Evolutionary conservation across 1,140 invertebrate species (phyloP), one percentile per base, ranked within the genome.

Genomic region (Sarcophaga peregrina): DNA sequence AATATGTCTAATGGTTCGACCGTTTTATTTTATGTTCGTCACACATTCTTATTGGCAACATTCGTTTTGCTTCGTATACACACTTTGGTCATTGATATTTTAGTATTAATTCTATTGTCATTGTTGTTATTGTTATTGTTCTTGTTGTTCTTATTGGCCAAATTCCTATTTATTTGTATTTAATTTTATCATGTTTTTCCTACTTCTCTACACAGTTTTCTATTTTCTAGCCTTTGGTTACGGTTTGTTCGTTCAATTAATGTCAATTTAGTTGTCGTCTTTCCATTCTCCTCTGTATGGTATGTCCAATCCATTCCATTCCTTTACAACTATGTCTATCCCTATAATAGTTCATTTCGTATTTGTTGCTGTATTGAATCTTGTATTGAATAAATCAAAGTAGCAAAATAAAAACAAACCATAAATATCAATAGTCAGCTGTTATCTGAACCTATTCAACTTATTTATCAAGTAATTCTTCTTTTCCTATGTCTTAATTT

Each of bases 371-470:
- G 4, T 37, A 37, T 37, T 37, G n/a, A n/a, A n/a, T 37, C 1
- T 37, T 37, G 25, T 37, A 37, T 37, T 37, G 4, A 37, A 37
- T 37, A 37, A 37, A 37, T 37, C 25, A 37, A 4, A 37, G 25
- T 37, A 37, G 25, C 25, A 37, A 37, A 37, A 37, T 37, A 37
- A 4, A 37, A 37, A 37, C 25, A 37, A 37, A 37, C 25, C 25
- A 37, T 37, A 62, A 10, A 58, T 81, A 81, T 62, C 80, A 72
- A 81, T 81, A 81, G 80, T 81, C 80, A 81, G 62, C 15, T 8
- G 52, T 54, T 81, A 78, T 78, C 46, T 78, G 46, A 81, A 81
- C 80, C 80, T 81, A 48, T 72, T 81, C n/a, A 81, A 81, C 47
- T 78, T 78, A 81, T 62, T 58, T 81, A 54, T 58, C 58, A 81